Evolutionary conservation across 2,113 vertebrate species (phyloP), one percentile per base, ranked within the genome.

Genomic region (Paracanthobrama guichenoti): DNA sequence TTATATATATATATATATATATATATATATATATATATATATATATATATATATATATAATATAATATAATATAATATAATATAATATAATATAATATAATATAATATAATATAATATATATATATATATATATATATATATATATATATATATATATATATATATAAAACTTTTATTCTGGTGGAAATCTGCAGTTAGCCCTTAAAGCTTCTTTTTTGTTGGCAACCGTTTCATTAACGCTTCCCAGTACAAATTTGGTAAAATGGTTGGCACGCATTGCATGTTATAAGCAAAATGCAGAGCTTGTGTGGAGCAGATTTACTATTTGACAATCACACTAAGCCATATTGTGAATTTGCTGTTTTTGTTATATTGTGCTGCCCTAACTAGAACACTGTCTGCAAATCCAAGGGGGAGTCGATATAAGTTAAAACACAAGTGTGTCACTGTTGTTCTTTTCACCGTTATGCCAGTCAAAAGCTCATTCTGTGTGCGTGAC

Each of bases 391-490:
- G 35, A 69, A 22, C 66, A 69, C 66, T n/a, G n/a, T n/a, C n/a
- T n/a, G n/a, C n/a, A n/a, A n/a, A n/a, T n/a, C n/a, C n/a, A n/a
- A n/a, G n/a, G n/a, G n/a, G n/a, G n/a, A n/a, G n/a, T n/a, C n/a
- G n/a, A n/a, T n/a, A n/a, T n/a, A n/a, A n/a, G 3, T 42, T 13
- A 62, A 79, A 24, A 28, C 77, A 46, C n/a, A 79, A 64, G 35
- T 26, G 39, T 62, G 55, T 62, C 55, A 62, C 77, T 57, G 18
- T 78, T 79, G 31, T 46, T n/a, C 57, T 62, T 79, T 13, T 7
- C 57, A 2, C 48, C 35, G 24, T 77, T 35, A 1, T 78, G 77
- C 6, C 20, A 76, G 13, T 62, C n/a, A 10, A 18, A 64, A 64
- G 57, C 39, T 64, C 39, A 44, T 12, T 24, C 12, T 26, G 50